Conservation (phyloP, 2,797 vertebrate species). For the Atherinosoma microstoma region DNA sequence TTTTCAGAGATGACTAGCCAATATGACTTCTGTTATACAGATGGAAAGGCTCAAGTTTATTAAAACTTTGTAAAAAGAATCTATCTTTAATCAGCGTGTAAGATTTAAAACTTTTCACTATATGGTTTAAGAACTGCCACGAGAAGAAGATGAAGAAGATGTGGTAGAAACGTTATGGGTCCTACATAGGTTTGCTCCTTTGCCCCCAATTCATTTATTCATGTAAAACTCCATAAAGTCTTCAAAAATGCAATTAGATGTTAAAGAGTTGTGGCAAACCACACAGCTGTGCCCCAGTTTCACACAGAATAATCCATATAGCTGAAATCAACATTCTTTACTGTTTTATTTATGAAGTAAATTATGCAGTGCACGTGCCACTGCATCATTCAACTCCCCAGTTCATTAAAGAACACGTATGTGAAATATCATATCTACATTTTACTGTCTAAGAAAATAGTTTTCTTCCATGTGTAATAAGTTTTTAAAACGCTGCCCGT, state of each 20-base stretch:
- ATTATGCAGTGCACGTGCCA: background rate
- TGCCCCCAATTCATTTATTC: background rate
- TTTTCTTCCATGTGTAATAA: background rate
- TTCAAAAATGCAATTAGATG: background rate
- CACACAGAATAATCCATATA: background rate
- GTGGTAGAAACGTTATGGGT: background rate
- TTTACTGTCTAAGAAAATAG: background rate
- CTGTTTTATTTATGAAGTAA: slow-evolving; percentile 3
- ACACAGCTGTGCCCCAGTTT: slow-evolving; percentile 6
- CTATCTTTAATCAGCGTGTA: too few species aligned
- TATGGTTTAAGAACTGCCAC: background rate
- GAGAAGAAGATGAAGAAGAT: background rate
- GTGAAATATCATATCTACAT: background rate
- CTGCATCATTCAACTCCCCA: slow-evolving; percentile 3
- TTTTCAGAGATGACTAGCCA: background rate
- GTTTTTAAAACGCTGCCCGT: background rate
- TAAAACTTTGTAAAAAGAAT: too few species aligned
- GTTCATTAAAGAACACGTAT: background rate
- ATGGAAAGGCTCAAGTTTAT: background rate
- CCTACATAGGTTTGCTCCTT: background rate
- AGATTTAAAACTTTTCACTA: too few species aligned
- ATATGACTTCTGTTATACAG: background rate
- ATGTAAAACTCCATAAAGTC: background rate
- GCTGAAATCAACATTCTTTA: background rate
- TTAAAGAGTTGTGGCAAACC: slow-evolving; percentile 2